Percentiles rank a stretch among this genome's conserved stretches.
Conservation (phyloP, 2,888 invertebrate species). For the Diarsia brunnea region DNA sequence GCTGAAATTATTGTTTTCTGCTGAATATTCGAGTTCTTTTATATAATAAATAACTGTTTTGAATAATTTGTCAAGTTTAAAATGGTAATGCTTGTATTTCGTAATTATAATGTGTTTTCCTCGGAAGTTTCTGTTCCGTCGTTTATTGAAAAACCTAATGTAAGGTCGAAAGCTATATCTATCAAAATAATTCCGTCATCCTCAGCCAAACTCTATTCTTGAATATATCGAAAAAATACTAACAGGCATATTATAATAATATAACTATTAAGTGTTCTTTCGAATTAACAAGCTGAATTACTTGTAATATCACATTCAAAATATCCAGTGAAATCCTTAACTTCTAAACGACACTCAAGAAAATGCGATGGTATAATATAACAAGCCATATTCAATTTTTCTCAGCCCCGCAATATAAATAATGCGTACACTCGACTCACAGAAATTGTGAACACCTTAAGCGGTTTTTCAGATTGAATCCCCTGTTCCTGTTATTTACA, state of each 20-base stretch:
- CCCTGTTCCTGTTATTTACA: conserved; percentile 53
- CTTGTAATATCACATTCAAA: neutral
- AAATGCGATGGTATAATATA: neutral
- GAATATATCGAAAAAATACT: too few relatives aligned
- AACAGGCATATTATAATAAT: too few relatives aligned
- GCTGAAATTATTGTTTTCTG: neutral
- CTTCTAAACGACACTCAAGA: neutral
- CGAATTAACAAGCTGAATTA: neutral
- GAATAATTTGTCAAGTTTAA: too few relatives aligned
- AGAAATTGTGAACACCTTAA: conserved; percentile 69
- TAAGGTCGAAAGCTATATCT: too few relatives aligned
- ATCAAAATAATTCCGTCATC: too few relatives aligned
- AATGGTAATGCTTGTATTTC: too few relatives aligned
- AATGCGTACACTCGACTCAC: conserved; percentile 70
- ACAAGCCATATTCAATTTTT: conserved; percentile 3
- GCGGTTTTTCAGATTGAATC: conserved; percentile 53
- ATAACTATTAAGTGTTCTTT: too few relatives aligned
- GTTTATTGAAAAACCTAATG: neutral
- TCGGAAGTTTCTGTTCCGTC: neutral
- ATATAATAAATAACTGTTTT: too few relatives aligned
- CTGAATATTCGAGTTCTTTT: too few relatives aligned
- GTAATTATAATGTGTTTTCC: too few relatives aligned
- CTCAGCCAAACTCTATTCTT: too few relatives aligned
- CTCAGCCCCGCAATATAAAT: conserved; percentile 63
- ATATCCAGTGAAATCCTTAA: neutral